Evolutionary conservation across 1,140 invertebrate genomes (phyloP).

Genomic region (Lordiphosa collinella): DNA sequence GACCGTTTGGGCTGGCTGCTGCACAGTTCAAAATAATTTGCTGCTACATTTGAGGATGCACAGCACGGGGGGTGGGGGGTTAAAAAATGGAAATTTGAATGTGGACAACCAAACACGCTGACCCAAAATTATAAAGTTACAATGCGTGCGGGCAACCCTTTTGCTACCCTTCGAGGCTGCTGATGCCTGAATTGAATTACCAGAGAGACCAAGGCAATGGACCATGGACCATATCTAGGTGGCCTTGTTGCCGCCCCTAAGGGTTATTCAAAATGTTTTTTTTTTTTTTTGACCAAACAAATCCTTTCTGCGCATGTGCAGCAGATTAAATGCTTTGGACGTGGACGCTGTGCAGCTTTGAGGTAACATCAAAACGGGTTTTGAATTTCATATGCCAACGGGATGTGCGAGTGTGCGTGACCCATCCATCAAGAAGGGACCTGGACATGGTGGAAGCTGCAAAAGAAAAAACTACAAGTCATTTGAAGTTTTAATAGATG

Average conservation of each 20-base stretch:
- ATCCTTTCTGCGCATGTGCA: conserved; percentile 68
- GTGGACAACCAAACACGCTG: conserved; percentile 42
- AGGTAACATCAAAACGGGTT: conserved; percentile 48
- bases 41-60: conserved; percentile 53
- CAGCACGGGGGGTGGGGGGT: conserved; percentile 8
- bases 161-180: conserved; percentile 37
- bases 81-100: conserved; percentile 15
- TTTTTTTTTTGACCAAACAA: conserved; percentile 66
- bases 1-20: conserved; percentile 19
- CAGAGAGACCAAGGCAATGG: conserved; percentile 21
- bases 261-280: conserved; percentile 55
- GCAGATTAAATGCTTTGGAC: conserved; percentile 48
- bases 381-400: conserved; percentile 62
- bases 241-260: conserved; percentile 53
- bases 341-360: conserved; percentile 61
- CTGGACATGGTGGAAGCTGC: conserved; percentile 24
- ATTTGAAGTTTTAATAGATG: conserved; percentile 74
- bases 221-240: conserved; percentile 18
- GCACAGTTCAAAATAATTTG: conserved; percentile 53
- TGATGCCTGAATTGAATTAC: conserved; percentile 51
- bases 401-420: conserved; percentile 42
- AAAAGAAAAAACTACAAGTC: conserved; percentile 65
- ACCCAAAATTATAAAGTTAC: conserved; percentile 75
- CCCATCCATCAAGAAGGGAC: conserved; percentile 61
- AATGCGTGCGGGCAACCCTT: conserved; percentile 47